Evolutionary conservation across 2,113 vertebrate genomes (phyloP), one percentile per base, ranked within the genome.

Genomic region (Megaleporinus macrocephalus): DNA sequence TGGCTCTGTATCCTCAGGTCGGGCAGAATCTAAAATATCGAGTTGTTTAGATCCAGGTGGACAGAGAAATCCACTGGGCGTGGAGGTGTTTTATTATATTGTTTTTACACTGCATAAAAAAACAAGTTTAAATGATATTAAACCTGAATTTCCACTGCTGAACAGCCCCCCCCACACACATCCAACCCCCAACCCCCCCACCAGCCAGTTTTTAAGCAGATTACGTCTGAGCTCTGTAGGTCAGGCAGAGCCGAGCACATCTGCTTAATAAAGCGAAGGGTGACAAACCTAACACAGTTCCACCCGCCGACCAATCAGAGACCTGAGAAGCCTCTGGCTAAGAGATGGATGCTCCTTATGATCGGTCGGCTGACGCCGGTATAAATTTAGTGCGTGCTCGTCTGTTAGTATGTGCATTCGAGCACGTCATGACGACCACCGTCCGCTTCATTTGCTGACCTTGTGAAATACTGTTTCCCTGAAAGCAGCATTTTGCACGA

Each of bases 221-320:
- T 85, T 78, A 74, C 44, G 30, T 57, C 47, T 49, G 53, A 71
- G 65, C 57, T 63, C 57, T 70, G 30, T 16, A 66, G 69, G 75
- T 78, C 79, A 81, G 26, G 13, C 63, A 33, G 70, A 74, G 79
- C 22, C 9, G 3, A 63, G 69, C 26, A 26, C 68, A 78, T 77
- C 73, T 65, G 66, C 68, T 81, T 82, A 73, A 73, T 81, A 51
- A 74, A 77, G 55, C 30, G n/a, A 26, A 3, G 33, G 36, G 74
- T 57, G 59, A 65, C 65, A 76, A 51, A 69, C 22, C 66, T 66
- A 55, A 55, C 53, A 55, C 53, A 7, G 51, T 53, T 71, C 53
- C 26, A 79, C 30, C 51, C 5, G 18, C 53, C 5, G 53, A 55
- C 53, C 53, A 55, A 55, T 55, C 20, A 7, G 53, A 55, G 53